A percentile compares a stretch with the other conserved stretches of the same genome.
These are phyloP conservation scores for Synanthedon vespiformis DNA, from an alignment of 2,888 invertebrate species.

Conservation along the genomic window DNA sequence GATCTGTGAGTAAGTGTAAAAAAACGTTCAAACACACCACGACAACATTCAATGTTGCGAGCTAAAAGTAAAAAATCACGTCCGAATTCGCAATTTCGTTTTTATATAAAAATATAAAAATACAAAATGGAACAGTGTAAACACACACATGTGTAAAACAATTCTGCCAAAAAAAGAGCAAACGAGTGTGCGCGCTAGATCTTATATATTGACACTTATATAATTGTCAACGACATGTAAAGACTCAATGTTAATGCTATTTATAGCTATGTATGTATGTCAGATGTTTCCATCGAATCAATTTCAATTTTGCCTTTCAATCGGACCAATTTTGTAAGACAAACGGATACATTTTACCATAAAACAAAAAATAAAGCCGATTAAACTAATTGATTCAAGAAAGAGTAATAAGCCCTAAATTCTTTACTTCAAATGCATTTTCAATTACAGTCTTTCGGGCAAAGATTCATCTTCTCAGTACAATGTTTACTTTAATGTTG, in stretches of 20 bases:
- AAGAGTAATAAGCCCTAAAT: no score
- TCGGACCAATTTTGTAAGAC: no score
- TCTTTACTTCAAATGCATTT: neutral
- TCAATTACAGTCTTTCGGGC: neutral
- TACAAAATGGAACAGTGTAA: conserved; percentile 70
- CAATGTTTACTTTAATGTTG: neutral
- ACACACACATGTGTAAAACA: conserved; percentile 21
- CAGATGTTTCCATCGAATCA: no score
- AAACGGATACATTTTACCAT: no score
- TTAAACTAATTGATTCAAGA: no score
- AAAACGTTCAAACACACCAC: conserved; percentile 3
- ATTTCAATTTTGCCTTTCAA: no score
- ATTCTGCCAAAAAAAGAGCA: neutral
- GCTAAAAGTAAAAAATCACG: conserved; percentile 55
- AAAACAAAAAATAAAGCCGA: no score
- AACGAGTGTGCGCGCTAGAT: neutral
- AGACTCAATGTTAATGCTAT: no score
- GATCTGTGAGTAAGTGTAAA: conserved; percentile 14
- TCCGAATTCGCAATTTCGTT: conserved; percentile 62
- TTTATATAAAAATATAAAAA: conserved; percentile 69
- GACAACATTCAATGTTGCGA: conserved; percentile 46
- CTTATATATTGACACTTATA: neutral
- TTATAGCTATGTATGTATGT: no score
- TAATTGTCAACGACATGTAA: neutral
- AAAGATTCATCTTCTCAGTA: neutral